Percentiles rank a stretch among this genome's conserved stretches.
Conservation (phyloP, 1,140 invertebrate species). For the Drosophila navojoa region DNA sequence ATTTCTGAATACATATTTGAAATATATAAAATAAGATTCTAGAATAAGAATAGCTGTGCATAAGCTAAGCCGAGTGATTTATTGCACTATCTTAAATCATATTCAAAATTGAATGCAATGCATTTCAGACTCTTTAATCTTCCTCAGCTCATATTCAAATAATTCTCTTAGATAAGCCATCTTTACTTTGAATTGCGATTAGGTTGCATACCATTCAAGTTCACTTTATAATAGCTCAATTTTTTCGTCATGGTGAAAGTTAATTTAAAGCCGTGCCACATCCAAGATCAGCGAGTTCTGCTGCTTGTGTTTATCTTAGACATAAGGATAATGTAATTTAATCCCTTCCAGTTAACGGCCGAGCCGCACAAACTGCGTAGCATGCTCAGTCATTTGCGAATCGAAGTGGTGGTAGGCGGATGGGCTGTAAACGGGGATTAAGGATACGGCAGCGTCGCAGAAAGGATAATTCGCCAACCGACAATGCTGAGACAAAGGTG, state of each 20-base stretch:
- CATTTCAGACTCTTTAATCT: too few species aligned
- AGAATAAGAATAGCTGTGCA: too few species aligned
- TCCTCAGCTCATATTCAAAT: neutral
- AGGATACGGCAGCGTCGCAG: constrained; percentile 69
- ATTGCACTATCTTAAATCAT: too few species aligned
- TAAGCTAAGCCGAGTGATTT: too few species aligned
- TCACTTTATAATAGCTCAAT: constrained; percentile 4
- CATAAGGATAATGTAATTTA: constrained; percentile 80
- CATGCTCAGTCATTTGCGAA: constrained; percentile 60
- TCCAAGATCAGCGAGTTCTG: constrained; percentile 1
- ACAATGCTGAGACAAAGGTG: constrained; percentile 77
- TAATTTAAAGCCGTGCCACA: constrained; percentile 6
- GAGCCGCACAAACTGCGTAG: neutral
- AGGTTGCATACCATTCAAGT: constrained; percentile 1
- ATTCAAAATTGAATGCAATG: too few species aligned
- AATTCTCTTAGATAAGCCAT: neutral
- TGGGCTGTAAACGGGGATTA: constrained; percentile 60
- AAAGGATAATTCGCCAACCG: constrained; percentile 79
- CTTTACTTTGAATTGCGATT: neutral
- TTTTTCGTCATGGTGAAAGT: constrained; percentile 1
- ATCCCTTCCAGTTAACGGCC: constrained; percentile 65
- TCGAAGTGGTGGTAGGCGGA: constrained; percentile 26
- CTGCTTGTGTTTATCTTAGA: constrained; percentile 73
- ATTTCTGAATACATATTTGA: too few species aligned
- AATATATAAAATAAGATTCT: too few species aligned